phyloP scores from a whole-genome alignment of 2,888 invertebrate genomes.

The Plebejus argus region DNA sequence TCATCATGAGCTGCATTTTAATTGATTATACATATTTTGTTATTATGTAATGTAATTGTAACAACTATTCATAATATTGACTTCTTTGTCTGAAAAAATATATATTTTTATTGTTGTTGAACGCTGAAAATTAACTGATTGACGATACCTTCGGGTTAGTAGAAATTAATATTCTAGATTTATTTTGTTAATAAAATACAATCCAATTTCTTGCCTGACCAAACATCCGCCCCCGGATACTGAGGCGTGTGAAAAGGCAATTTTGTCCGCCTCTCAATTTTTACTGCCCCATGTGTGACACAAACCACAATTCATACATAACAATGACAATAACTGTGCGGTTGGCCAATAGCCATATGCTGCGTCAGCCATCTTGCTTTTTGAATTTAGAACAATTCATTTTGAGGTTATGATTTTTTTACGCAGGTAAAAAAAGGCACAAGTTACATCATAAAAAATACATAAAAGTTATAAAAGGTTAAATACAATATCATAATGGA shows the following conservation, averaged over 20 bases:
- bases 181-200: not conserved
- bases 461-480: not conserved
- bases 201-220: not conserved
- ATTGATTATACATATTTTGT: no score
- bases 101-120: not conserved
- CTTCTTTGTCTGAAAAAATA: no score
- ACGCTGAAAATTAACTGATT: not conserved
- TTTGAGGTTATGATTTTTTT: conserved; percentile 5
- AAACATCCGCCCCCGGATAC: not conserved
- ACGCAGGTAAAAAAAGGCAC: not conserved
- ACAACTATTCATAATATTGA: no score
- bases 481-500: conserved; percentile 33
- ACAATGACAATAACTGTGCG: conserved; percentile 47
- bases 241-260: conserved; percentile 16
- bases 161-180: not conserved
- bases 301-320: conserved; percentile 35
- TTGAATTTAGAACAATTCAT: conserved; percentile 44
- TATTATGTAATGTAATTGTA: no score
- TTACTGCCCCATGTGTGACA: conserved; percentile 29
- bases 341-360: conserved; percentile 49
- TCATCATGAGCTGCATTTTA: no score
- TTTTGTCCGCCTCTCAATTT: conserved; percentile 10
- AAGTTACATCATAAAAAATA: not conserved
- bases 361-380: conserved; percentile 47
- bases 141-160: not conserved